Evolutionary conservation across 30 jellyfish, hydroid and myxozoan genomes (phyloP).

Genomic region (Pseudorhiza aurosa): DNA sequence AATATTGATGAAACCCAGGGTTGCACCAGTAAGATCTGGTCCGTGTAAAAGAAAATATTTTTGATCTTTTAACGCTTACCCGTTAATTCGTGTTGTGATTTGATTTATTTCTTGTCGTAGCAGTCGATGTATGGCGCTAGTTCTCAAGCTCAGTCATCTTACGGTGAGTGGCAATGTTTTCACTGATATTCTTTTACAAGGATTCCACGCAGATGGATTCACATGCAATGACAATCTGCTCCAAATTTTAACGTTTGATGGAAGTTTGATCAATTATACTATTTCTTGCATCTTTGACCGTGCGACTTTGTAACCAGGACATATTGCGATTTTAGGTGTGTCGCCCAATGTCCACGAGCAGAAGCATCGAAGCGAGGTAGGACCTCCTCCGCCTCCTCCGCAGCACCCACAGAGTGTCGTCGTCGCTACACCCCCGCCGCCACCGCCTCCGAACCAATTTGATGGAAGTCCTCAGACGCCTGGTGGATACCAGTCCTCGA

Average conservation of each 20-base stretch:
- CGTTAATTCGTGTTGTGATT: too few relatives aligned
- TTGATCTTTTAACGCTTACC: too few relatives aligned
- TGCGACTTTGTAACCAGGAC: too few relatives aligned
- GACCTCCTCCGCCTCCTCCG: constrained; percentile 97
- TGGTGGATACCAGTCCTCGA: constrained; percentile 16
- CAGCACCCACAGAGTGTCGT: constrained; percentile 69
- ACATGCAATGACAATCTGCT: too few relatives aligned
- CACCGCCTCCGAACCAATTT: constrained; percentile 71
- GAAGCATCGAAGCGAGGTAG: constrained; percentile 49
- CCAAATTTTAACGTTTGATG: too few relatives aligned
- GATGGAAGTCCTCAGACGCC: constrained; percentile 39
- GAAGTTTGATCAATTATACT: too few relatives aligned
- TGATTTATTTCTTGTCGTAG: not conserved
- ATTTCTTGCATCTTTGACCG: too few relatives aligned
- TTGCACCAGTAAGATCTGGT: too few relatives aligned
- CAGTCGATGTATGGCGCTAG: constrained; percentile 34
- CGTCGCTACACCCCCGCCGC: constrained; percentile 78
- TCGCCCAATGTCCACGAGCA: constrained; percentile 17
- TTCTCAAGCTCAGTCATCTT: constrained; percentile 2
- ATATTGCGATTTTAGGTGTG: not conserved
- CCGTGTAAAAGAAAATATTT: too few relatives aligned
- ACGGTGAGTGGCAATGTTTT: not conserved
- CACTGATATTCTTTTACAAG: too few relatives aligned
- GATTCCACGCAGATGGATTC: too few relatives aligned
- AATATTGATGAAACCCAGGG: too few relatives aligned